phyloP scores from a whole-genome alignment of 1,140 invertebrate species.

The Diplogasteroides magnus region DNA sequence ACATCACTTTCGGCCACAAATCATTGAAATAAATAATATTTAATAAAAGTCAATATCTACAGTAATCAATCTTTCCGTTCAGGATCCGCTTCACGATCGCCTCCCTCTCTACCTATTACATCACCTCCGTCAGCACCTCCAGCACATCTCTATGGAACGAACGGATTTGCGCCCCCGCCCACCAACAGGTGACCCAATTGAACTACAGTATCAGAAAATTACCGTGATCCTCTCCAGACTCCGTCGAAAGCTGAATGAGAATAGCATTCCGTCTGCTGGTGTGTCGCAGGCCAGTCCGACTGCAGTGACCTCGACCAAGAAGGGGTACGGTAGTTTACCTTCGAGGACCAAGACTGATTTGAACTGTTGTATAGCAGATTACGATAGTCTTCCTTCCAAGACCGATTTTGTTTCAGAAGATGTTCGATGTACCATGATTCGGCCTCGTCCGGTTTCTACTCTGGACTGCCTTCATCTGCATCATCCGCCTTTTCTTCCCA shows the following conservation, averaged over 20 bases:
- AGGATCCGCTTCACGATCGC: not conserved
- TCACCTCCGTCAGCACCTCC: not conserved
- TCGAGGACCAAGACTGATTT: no score
- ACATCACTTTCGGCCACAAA: not conserved
- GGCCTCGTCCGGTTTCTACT: not conserved
- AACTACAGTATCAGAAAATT: no score
- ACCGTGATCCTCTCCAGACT: no score
- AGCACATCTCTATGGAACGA: not conserved
- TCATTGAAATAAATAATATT: no score
- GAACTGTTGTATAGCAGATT: not conserved
- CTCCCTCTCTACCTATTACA: not conserved
- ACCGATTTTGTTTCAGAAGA: not conserved
- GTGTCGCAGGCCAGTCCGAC: not conserved
- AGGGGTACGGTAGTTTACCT: slow-evolving; percentile 1
- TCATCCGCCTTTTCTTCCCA: not conserved
- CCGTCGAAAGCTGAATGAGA: no score
- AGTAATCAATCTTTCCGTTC: not conserved
- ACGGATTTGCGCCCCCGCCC: not conserved
- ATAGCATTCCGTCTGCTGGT: no score
- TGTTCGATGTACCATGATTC: not conserved
- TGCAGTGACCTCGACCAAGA: not conserved
- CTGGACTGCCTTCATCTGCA: not conserved
- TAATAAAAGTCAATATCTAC: no score
- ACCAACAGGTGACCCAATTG: not conserved
- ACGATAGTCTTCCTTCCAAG: not conserved